A percentile compares a stretch with the other conserved stretches of the same genome.
Evolutionary conservation across 2,797 vertebrate genomes (phyloP).

Genomic region (Rhodeus uyekii): DNA sequence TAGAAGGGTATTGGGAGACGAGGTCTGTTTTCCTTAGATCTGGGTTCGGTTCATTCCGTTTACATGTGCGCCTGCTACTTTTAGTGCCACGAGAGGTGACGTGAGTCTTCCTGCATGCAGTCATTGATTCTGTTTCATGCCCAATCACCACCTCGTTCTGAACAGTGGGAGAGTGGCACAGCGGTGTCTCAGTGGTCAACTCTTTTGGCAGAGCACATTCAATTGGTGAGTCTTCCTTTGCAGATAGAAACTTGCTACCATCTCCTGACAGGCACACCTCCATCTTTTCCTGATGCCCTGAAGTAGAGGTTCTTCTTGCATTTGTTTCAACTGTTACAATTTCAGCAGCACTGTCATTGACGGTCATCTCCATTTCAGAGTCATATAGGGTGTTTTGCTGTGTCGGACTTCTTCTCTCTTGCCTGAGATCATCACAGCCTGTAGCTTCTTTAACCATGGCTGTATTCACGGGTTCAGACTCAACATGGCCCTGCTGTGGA

Average conservation of each 20-base stretch:
- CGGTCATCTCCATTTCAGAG: constrained; percentile 75
- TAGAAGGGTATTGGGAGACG: constrained; percentile 27
- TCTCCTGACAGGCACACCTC: constrained; percentile 5
- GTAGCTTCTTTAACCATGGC: not conserved
- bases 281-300: not conserved
- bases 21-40: constrained; percentile 41
- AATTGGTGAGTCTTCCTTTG: not conserved
- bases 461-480: not conserved
- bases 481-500: constrained; percentile 45
- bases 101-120: constrained; percentile 51
- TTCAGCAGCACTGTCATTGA: constrained; percentile 54
- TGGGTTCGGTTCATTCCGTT: constrained; percentile 34
- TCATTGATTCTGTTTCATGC: constrained; percentile 11
- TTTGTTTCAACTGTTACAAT: constrained; percentile 70
- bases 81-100: constrained; percentile 62
- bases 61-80: constrained; percentile 45
- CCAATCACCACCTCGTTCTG: constrained; percentile 8
- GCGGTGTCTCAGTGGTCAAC: not conserved
- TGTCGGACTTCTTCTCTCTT: constrained; percentile 4
- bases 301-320: constrained; percentile 47
- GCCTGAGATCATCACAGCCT: not conserved
- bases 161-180: not conserved
- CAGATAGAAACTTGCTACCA: constrained; percentile 3
- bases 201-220: constrained; percentile 14
- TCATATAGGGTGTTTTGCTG: constrained; percentile 64